Conservation (phyloP, 2,888 invertebrate species). For the Caenorhabditis doughertyi region DNA sequence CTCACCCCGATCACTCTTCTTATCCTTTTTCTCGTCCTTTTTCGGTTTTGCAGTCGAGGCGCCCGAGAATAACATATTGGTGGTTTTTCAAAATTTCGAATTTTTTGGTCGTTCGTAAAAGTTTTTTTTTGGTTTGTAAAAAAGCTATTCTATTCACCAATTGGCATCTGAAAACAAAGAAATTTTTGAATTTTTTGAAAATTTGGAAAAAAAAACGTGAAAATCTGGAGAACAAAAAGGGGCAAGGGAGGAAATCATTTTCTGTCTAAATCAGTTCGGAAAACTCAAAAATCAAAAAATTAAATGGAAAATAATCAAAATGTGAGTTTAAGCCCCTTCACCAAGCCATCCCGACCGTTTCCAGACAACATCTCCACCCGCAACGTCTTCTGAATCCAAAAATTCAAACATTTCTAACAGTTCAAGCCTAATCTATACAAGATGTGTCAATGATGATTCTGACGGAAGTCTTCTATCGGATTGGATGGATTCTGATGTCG, state of each 20-base stretch:
- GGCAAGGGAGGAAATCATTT: not conserved
- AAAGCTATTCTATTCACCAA: slow-evolving; percentile 3
- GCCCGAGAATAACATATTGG: slow-evolving; percentile 74
- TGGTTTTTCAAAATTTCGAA: not conserved
- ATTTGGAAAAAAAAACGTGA: not conserved
- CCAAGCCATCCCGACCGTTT: not conserved
- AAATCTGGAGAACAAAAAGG: not conserved
- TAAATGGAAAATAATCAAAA: not conserved
- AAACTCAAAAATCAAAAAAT: slow-evolving; percentile 1
- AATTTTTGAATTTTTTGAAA: not conserved
- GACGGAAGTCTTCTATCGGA: slow-evolving; percentile 23
- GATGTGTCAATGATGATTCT: slow-evolving; percentile 26
- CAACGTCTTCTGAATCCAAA: not conserved
- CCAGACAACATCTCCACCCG: not conserved
- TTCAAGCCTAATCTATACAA: not conserved
- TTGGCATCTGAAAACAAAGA: slow-evolving; percentile 28
- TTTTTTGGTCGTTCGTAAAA: not conserved
- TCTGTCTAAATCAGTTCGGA: not conserved
- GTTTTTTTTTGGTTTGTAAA: slow-evolving; percentile 5
- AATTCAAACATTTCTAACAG: too few species aligned
- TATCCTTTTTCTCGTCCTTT: slow-evolving; percentile 78
- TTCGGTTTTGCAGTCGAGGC: slow-evolving; percentile 75
- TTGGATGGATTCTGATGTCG: slow-evolving; percentile 16
- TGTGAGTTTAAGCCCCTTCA: not conserved
- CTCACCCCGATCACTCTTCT: slow-evolving; percentile 76